Conservation (phyloP, 1,140 invertebrate species). For the Achatina immaculata region DNA sequence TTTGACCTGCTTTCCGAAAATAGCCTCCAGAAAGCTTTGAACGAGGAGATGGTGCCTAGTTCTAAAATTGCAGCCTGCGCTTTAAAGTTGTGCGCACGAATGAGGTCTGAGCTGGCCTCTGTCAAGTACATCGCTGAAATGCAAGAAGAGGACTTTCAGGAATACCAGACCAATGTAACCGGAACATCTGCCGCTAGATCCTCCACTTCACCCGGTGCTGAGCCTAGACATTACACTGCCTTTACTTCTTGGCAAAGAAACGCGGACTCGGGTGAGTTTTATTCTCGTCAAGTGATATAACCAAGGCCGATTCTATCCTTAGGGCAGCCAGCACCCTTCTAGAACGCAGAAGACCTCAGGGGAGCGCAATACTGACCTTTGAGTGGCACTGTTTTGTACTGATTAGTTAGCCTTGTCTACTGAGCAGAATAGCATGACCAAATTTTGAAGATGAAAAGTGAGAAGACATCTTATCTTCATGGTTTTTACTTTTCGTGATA, state of each 20-base stretch:
- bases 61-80: slow-evolving; percentile 61
- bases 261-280: slow-evolving; percentile 6
- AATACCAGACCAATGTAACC: slow-evolving; percentile 43
- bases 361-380: too few species aligned
- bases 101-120: slow-evolving; percentile 55
- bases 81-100: slow-evolving; percentile 56
- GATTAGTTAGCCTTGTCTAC: too few species aligned
- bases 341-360: too few species aligned
- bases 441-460: too few species aligned
- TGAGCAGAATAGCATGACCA: too few species aligned
- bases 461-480: too few species aligned
- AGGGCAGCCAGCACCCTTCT: too few species aligned
- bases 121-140: slow-evolving; percentile 54
- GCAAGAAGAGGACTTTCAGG: slow-evolving; percentile 59
- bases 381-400: too few species aligned
- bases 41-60: slow-evolving; percentile 57
- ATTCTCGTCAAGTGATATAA: neutral
- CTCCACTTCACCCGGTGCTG: neutral
- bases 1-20: slow-evolving; percentile 62
- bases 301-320: too few species aligned
- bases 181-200: neutral
- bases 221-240: neutral
- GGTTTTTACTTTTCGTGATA: too few species aligned
- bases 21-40: slow-evolving; percentile 58
- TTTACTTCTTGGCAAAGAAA: neutral